These are phyloP conservation scores for Ariopsis seemanni DNA, from an alignment of 2,113 vertebrate species.

Conservation along the genomic window DNA sequence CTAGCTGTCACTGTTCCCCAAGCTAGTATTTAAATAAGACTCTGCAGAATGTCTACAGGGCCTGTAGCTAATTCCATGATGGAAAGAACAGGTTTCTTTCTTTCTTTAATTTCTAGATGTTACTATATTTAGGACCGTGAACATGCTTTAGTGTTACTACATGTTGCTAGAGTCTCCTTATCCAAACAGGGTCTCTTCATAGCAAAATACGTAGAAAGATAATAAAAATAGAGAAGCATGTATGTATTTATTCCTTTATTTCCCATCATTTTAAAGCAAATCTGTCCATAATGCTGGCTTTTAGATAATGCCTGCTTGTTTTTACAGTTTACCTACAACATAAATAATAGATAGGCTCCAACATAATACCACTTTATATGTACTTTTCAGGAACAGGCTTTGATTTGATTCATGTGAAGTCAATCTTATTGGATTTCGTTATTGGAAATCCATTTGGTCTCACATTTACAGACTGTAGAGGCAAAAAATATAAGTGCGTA, in stretches of 20 bases:
- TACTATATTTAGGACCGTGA: constrained; percentile 31
- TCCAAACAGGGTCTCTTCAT: background rate
- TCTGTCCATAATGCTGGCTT: background rate
- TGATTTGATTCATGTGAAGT: background rate
- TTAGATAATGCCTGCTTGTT: background rate
- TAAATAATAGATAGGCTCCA: background rate
- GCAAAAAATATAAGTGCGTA: background rate
- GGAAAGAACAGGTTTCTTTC: constrained; percentile 8
- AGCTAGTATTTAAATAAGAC: constrained; percentile 50
- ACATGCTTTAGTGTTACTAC: constrained; percentile 18
- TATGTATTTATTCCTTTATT: background rate
- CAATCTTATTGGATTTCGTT: background rate
- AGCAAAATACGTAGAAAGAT: background rate
- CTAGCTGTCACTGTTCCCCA: constrained; percentile 7
- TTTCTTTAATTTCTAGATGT: constrained; percentile 19
- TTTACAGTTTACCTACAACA: background rate
- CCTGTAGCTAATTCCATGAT: constrained; percentile 41
- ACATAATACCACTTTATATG: background rate
- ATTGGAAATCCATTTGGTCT: background rate
- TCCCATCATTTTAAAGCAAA: background rate
- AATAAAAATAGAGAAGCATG: background rate
- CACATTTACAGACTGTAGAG: background rate
- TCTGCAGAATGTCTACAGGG: constrained; percentile 35
- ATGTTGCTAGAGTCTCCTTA: background rate
- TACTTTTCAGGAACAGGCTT: background rate